Percentiles rank a stretch among this genome's conserved stretches.
Evolutionary conservation across 2,797 vertebrate species (phyloP).

Genomic region (Poecilia picta): DNA sequence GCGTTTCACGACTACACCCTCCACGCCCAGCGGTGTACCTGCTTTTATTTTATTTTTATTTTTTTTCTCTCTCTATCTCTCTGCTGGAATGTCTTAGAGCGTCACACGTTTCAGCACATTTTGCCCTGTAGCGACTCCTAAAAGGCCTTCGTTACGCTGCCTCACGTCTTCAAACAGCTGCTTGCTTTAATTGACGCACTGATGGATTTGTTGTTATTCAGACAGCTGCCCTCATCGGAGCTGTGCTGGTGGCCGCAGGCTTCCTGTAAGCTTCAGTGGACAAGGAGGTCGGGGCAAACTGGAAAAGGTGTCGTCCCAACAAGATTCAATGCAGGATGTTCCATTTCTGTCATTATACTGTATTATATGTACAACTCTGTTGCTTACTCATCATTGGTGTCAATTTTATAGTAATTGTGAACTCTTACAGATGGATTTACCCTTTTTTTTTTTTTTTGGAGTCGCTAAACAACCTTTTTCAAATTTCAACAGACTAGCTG

Average conservation of each 20-base stretch:
- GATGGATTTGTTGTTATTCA: conserved; percentile 44
- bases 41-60: background rate
- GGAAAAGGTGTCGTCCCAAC: conserved; percentile 16
- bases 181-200: conserved; percentile 9
- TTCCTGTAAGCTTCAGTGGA: conserved; percentile 23
- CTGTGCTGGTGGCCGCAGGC: conserved; percentile 50
- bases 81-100: conserved; percentile 5
- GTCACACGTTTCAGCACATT: background rate
- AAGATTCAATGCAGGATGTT: conserved; percentile 37
- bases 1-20: conserved; percentile 20
- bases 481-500: background rate
- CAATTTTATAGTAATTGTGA: background rate
- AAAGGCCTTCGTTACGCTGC: background rate
- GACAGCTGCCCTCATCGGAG: conserved; percentile 59
- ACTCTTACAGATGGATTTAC: background rate
- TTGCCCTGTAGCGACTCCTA: background rate
- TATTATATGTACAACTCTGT: background rate
- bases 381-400: background rate
- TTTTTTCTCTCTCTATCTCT: background rate
- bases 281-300: conserved; percentile 11
- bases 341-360: conserved; percentile 15
- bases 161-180: background rate
- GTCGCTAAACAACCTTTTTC: background rate
- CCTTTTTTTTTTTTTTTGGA: background rate
- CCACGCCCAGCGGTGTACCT: conserved; percentile 23